phyloP scores from a whole-genome alignment of 2,113 vertebrate genomes.

The Panthera leo region DNA sequence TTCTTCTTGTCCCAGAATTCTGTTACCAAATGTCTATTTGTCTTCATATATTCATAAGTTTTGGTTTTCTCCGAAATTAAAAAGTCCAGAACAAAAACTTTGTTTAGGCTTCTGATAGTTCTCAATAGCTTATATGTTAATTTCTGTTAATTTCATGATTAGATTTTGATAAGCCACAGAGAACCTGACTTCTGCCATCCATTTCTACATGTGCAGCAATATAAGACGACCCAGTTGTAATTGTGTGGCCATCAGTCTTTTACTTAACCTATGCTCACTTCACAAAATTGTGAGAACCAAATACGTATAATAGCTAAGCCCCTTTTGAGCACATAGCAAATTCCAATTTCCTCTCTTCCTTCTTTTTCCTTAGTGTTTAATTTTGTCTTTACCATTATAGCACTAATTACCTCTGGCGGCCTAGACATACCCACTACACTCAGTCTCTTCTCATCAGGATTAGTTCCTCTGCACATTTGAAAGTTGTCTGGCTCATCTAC shows the following conservation, averaged over 20 bases:
- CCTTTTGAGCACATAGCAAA: not conserved
- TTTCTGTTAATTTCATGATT: not conserved
- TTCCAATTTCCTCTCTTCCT: not conserved
- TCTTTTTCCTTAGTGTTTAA: not conserved
- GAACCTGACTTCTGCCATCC: not conserved
- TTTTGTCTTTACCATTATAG: not conserved
- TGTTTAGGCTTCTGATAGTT: not conserved
- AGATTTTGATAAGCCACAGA: not conserved
- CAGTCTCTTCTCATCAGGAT: not conserved
- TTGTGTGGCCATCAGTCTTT: not conserved
- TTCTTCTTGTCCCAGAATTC: not conserved
- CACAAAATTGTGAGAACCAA: not conserved
- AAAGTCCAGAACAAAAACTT: not conserved
- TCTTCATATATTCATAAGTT: not conserved
- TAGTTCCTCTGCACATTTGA: not conserved
- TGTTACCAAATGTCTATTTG: not conserved
- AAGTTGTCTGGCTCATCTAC: not conserved
- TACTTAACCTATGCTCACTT: not conserved
- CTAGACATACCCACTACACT: rapidly evolving
- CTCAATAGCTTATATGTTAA: not conserved
- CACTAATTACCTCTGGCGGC: not conserved
- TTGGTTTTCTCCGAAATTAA: not conserved
- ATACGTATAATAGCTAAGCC: not conserved
- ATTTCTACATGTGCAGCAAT: not conserved
- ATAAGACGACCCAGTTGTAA: not conserved